phyloP scores from a whole-genome alignment of 2,797 vertebrate genomes.

The Notoglanidium macrostoma region DNA sequence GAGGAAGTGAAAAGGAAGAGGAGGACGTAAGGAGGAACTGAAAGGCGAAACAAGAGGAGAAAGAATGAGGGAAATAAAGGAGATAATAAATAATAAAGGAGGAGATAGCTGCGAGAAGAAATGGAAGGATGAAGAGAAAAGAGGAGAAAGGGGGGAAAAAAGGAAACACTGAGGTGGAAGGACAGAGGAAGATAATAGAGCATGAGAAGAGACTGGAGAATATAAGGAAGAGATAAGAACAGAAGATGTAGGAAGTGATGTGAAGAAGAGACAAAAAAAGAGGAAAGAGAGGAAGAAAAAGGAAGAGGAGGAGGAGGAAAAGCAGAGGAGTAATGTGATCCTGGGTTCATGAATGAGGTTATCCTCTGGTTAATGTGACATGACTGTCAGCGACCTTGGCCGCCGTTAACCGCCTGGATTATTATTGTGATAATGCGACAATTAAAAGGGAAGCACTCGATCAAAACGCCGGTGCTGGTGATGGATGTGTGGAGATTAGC shows the following conservation, averaged over 20 bases:
- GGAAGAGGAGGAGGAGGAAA: background rate
- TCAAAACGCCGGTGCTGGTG: slow-evolving; percentile 52
- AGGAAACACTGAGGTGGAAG: background rate
- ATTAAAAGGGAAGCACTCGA: slow-evolving; percentile 74
- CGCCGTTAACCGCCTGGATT: slow-evolving; percentile 68
- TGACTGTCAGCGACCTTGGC: slow-evolving; percentile 76
- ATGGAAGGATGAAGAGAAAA: background rate
- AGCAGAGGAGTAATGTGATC: slow-evolving; percentile 35
- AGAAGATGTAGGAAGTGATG: background rate
- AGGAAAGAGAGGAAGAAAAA: background rate
- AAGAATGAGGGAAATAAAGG: background rate
- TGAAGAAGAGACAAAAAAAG: background rate
- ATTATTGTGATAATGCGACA: slow-evolving; percentile 80
- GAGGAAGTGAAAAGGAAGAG: background rate
- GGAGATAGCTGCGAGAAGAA: background rate
- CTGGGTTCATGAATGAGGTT: slow-evolving; percentile 65
- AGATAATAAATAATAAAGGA: background rate
- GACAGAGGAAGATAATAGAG: background rate
- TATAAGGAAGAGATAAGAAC: background rate
- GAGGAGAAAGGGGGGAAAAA: background rate
- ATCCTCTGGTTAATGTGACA: slow-evolving; percentile 80
- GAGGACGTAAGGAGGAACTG: background rate
- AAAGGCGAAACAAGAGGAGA: background rate
- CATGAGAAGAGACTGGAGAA: background rate
- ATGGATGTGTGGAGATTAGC: background rate